phyloP scores from a whole-genome alignment of 2,888 invertebrate genomes.

The Rhimphoctona megacephalus region DNA sequence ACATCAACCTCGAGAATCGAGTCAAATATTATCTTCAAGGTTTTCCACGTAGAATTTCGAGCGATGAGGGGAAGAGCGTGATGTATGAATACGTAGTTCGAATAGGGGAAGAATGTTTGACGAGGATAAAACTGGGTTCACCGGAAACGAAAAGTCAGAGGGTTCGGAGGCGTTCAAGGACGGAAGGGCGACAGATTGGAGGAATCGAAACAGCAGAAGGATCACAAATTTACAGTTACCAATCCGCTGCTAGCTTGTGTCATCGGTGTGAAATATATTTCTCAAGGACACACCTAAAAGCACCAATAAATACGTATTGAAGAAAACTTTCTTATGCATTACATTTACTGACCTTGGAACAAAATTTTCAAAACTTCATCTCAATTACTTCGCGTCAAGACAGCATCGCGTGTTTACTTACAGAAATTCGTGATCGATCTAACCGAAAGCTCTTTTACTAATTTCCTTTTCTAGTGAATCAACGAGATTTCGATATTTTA shows the following conservation, averaged over 20 bases:
- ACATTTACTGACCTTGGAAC: conserved; percentile 29
- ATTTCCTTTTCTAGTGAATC: neutral
- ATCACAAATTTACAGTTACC: conserved; percentile 51
- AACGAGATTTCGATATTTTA: neutral
- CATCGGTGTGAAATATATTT: conserved; percentile 46
- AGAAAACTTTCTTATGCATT: conserved; percentile 10
- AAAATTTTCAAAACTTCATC: neutral
- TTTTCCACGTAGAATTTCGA: neutral
- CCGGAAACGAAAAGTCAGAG: conserved; percentile 7
- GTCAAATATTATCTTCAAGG: conserved; percentile 40
- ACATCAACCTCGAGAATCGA: neutral
- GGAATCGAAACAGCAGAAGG: conserved; percentile 27
- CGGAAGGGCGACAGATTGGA: neutral
- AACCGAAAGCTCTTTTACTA: neutral
- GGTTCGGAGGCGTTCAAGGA: conserved; percentile 8
- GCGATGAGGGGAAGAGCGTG: neutral
- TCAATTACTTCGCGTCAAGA: neutral
- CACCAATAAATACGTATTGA: neutral
- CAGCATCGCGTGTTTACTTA: neutral
- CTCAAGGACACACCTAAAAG: conserved; percentile 28
- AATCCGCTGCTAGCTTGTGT: conserved; percentile 30
- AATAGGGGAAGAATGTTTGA: conserved; percentile 8
- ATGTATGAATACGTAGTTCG: neutral
- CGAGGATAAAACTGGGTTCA: neutral
- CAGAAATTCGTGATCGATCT: neutral